A percentile compares a stretch with the other conserved stretches of the same genome.
Conservation (phyloP, 2,888 invertebrate genomes). For the Spilarctia lutea region DNA sequence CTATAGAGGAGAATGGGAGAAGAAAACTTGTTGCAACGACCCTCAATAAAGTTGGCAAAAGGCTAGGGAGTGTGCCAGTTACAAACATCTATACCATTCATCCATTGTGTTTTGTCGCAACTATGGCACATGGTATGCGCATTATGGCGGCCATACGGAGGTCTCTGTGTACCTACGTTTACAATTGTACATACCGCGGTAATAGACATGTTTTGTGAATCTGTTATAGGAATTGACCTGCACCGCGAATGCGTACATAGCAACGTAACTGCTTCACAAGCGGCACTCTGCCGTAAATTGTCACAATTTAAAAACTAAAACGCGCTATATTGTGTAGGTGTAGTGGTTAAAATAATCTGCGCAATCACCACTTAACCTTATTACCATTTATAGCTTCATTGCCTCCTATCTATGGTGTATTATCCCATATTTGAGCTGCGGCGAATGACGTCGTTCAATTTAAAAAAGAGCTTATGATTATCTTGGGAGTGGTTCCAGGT, state of each 20-base stretch:
- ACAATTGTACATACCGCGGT: not conserved
- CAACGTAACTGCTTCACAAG: not conserved
- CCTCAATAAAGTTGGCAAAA: no score
- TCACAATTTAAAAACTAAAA: no score
- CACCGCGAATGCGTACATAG: not conserved
- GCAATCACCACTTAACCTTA: not conserved
- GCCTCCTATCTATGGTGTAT: not conserved
- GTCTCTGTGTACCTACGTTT: not conserved
- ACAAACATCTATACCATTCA: no score
- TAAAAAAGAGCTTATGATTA: no score
- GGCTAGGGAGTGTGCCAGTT: no score
- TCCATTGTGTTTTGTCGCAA: not conserved
- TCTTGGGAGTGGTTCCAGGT: not conserved
- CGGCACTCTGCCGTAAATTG: not conserved
- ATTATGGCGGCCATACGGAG: not conserved
- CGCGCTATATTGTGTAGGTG: no score
- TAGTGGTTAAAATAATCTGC: not conserved
- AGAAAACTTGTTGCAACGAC: no score
- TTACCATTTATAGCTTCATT: slow-evolving; percentile 25
- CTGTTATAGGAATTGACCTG: not conserved
- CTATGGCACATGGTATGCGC: not conserved
- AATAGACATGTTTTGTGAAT: not conserved
- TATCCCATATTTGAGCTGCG: not conserved
- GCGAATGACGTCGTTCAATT: slow-evolving; percentile 12
- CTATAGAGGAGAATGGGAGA: no score